Base-by-base conservation (phyloP, 2,113 vertebrate genomes). In the Thalassarche chlororhynchos region DNA sequence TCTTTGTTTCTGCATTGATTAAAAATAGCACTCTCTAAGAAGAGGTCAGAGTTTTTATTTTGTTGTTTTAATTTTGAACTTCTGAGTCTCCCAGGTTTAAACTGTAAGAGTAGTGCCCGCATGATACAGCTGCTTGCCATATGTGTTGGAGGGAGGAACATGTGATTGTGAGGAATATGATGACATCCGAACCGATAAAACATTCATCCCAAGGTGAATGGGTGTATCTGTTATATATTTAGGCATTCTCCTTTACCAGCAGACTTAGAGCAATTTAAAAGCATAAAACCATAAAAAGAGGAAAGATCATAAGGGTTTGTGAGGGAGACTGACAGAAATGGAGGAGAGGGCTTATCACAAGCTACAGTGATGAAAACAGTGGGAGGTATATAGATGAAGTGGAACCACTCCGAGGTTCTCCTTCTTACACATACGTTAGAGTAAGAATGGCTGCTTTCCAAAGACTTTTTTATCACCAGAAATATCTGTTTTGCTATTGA, bases 161-260 rank as follows among this genome's bases (percentile, higher is more conserved):
- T 87, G 74, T 91, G 90, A 96, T 84, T 96, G 46, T 94, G 89
- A 96, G 28, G 84, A 95, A 57, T 77, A 86, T 66, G 86, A 92
- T 96, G 96, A 95, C 92, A 94, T 96, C 89, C 32, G 12, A 94
- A 87, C 34, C 17, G 78, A 93, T 95, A 94, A 95, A 96, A 87
- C 92, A 93, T 96, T 87, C 81, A 79, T 95, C 84, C 80, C 86
- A 95, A 97, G 89, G 97, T 97, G 92, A 94, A 93, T 1, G 89
- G 87, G 95, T 93, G 62, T 97, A 97, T 96, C 96, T 93, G 92
- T 92, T 96, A 95, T 85, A 92, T 88, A 93, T 95, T 97, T 92
- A 91, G 87, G 84, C 62, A 72, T 85, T 97, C 2, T 23, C 31
- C 82, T 94, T 93, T 94, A 90, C 76, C 68, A 12, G 69, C 38